Evolutionary conservation across 2,797 vertebrate genomes (phyloP), one percentile per base, ranked within the genome.

Genomic region (Rhinogobio ventralis): DNA sequence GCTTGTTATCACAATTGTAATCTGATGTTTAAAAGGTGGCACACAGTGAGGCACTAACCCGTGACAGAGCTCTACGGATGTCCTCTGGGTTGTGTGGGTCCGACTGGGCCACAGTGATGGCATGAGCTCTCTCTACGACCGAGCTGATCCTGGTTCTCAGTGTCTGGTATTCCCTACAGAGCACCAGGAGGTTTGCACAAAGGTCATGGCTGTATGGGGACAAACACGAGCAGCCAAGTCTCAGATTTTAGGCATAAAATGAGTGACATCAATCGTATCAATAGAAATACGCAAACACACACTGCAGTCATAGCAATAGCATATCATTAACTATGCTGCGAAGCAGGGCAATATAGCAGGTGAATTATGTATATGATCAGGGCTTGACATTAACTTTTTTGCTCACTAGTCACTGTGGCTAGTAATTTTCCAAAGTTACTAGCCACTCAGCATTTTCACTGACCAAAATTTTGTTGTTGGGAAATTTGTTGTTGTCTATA

Each of bases 21-120:
- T 57, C 10, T 45, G 36, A 28, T 77, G 46, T 77, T 46, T 46
- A 78, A 51, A 39, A 83, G 60, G 28, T 66, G 11, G 53, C 23
- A 46, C 42, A 28, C 46, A 55, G 45, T 36, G 76, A 67, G 0
- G 1, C 87, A 89, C 94, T 93, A 91, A 99, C 98, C 95, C 95
- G 95, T 86, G 94, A 94, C 87, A 97, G 95, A 49, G 91, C 91
- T 91, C 96, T 92, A 85, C 90, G 96, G 86, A 97, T 91, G 86
- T 99, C 98, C 88, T 96, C 96, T 13, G 93, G 93, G 57, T 95
- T 96, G 79, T 98, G 97, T 83, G 96, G 94, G 71, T 96, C 90
- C 0, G 93, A 95, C 90, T 96, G 96, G 90, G 93, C 94, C 67
- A 92, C 90, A 85, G 95, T 92, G 49, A 96, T 91, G 67, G 89